Evolutionary conservation across 2,888 invertebrate genomes (phyloP).

Genomic region (Tinea semifulvella): DNA sequence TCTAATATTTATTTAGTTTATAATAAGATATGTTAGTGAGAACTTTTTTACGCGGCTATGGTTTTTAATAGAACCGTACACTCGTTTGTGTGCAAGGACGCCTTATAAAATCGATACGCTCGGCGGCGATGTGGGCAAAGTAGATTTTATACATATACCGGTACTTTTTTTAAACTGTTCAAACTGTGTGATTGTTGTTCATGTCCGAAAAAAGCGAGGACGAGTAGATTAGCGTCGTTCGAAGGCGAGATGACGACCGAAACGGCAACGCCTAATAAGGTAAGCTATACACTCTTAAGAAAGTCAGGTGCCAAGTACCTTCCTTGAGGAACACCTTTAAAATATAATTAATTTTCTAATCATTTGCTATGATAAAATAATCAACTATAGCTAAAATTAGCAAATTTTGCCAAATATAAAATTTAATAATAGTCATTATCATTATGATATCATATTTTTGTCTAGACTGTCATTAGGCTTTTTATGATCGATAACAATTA

Average conservation of each 20-base stretch:
- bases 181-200: slow-evolving; percentile 46
- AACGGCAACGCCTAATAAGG: slow-evolving; percentile 62
- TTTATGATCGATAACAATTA: too few species aligned
- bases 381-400: too few species aligned
- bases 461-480: too few species aligned
- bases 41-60: slow-evolving; percentile 29
- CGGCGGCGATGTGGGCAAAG: slow-evolving; percentile 28
- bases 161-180: slow-evolving; percentile 31
- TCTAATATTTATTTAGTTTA: neutral
- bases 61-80: slow-evolving; percentile 24
- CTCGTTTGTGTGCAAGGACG: slow-evolving; percentile 29
- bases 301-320: neutral
- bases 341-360: too few species aligned
- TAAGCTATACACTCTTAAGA: slow-evolving; percentile 20
- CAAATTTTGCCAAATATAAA: too few species aligned
- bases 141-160: neutral
- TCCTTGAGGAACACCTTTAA: neutral
- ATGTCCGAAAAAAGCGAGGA: slow-evolving; percentile 52
- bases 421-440: too few species aligned
- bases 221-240: slow-evolving; percentile 44
- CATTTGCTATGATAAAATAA: too few species aligned
- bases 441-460: too few species aligned
- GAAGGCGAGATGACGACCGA: slow-evolving; percentile 60
- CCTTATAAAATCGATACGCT: slow-evolving; percentile 38
- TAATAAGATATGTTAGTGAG: slow-evolving; percentile 34